phyloP scores from a whole-genome alignment of 2,797 vertebrate genomes.

The Prionace glauca region DNA sequence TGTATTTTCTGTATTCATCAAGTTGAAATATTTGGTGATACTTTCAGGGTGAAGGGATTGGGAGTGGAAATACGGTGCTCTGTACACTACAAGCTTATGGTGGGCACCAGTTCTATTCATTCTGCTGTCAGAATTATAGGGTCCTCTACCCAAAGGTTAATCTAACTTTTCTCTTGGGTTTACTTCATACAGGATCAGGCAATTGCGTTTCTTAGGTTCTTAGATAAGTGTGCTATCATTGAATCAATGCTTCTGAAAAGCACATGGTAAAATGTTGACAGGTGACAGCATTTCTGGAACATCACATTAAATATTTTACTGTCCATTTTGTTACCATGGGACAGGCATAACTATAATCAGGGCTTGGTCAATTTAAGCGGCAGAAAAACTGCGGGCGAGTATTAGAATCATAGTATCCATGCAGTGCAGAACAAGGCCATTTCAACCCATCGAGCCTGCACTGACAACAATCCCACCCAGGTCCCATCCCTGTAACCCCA shows the following conservation, averaged over 20 bases:
- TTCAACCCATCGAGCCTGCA: too few relatives aligned
- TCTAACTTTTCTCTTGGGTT: not conserved
- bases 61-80: not conserved
- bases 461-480: too few relatives aligned
- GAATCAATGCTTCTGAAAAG: not conserved
- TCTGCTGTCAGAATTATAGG: not conserved
- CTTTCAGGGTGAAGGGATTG: too few relatives aligned
- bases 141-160: not conserved
- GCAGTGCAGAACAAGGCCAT: too few relatives aligned
- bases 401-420: not conserved
- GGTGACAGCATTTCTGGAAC: not conserved
- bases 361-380: not conserved
- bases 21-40: too few relatives aligned
- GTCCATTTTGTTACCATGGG: not conserved
- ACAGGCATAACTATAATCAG: not conserved
- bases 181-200: not conserved
- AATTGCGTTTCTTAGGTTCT: not conserved
- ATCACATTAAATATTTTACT: not conserved
- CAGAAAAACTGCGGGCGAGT: not conserved
- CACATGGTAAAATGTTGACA: not conserved
- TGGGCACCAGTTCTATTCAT: not conserved
- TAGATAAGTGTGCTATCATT: not conserved
- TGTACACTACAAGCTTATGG: not conserved
- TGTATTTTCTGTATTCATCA: too few relatives aligned
- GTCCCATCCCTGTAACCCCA: too few relatives aligned